Evolutionary conservation across 2,113 vertebrate genomes (phyloP).

Genomic region (Amphiprion ocellaris): DNA sequence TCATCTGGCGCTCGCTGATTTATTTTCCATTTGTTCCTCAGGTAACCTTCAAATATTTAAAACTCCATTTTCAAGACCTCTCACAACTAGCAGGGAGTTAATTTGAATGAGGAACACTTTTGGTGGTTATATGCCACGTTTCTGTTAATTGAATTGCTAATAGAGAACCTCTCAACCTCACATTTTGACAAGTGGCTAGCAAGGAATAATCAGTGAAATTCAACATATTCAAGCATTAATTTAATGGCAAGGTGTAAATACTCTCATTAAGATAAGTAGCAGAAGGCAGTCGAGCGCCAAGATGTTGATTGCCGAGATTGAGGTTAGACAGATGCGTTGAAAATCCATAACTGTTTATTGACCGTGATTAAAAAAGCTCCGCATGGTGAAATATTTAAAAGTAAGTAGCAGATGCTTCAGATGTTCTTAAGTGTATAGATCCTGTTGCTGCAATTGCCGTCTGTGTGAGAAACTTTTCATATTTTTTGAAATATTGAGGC

Average conservation of each 20-base stretch:
- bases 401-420: conserved; percentile 48
- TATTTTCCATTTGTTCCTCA: not conserved
- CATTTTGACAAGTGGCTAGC: conserved; percentile 27
- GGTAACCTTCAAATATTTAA: not conserved
- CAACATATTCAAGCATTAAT: conserved; percentile 17
- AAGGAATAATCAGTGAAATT: conserved; percentile 30
- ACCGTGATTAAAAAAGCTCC: conserved; percentile 25
- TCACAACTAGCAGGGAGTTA: not conserved
- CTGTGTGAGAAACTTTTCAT: conserved; percentile 2
- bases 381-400: conserved; percentile 10
- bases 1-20: not conserved
- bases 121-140: not conserved
- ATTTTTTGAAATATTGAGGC: conserved; percentile 9
- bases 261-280: conserved; percentile 36
- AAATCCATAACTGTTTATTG: conserved; percentile 21
- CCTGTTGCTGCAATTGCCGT: conserved; percentile 18
- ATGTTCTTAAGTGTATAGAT: not conserved
- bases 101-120: conserved; percentile 19
- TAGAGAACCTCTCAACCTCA: conserved; percentile 19
- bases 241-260: conserved; percentile 38
- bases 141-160: conserved; percentile 45
- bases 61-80: not conserved
- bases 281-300: conserved; percentile 14
- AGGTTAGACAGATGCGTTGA: conserved; percentile 48
- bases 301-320: conserved; percentile 34